Evolutionary conservation across 1,140 invertebrate species (phyloP).

Genomic region (Aricia agestis): DNA sequence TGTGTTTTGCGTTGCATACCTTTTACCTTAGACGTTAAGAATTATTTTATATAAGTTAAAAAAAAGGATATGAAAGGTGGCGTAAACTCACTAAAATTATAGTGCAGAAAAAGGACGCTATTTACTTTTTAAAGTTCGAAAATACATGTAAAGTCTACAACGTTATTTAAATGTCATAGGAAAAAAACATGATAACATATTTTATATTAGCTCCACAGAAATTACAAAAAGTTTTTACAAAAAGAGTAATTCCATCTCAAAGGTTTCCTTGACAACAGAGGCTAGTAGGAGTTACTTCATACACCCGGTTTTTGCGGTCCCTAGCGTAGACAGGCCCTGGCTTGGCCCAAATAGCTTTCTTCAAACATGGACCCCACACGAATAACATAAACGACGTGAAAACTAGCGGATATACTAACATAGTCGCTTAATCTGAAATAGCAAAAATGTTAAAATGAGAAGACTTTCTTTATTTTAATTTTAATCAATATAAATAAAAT

Average conservation of each 20-base stretch:
- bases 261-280: constrained; percentile 37
- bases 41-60: too few relatives aligned
- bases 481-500: not conserved
- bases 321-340: constrained; percentile 52
- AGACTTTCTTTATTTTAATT: constrained; percentile 2
- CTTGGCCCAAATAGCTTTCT: constrained; percentile 39
- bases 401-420: constrained; percentile 44
- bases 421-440: constrained; percentile 22
- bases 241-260: not conserved
- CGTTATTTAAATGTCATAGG: too few relatives aligned
- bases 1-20: too few relatives aligned
- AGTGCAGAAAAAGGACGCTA: too few relatives aligned
- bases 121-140: too few relatives aligned
- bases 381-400: constrained; percentile 37
- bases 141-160: too few relatives aligned
- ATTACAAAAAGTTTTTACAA: too few relatives aligned
- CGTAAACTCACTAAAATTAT: too few relatives aligned
- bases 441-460: not conserved
- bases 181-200: too few relatives aligned
- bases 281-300: constrained; percentile 47
- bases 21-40: too few relatives aligned
- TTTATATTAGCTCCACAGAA: too few relatives aligned
- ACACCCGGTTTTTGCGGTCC: constrained; percentile 55
- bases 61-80: too few relatives aligned
- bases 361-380: constrained; percentile 55